Conservation (phyloP, 2,797 vertebrate genomes). For the Coendou prehensilis region DNA sequence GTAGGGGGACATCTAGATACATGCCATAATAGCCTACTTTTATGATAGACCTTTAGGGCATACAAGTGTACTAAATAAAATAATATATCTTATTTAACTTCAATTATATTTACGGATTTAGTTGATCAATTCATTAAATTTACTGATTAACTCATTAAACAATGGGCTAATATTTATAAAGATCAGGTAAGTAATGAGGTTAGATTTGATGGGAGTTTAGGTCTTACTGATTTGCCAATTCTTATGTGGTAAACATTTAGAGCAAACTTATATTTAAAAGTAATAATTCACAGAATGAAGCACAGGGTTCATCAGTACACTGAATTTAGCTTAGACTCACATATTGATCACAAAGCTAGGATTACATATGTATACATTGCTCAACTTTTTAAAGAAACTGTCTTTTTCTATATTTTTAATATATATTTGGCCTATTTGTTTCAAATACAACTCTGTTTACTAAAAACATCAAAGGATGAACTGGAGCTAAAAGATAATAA, state of each 20-base stretch:
- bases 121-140: not conserved
- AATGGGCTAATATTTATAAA: not conserved
- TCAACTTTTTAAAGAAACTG: not conserved
- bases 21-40: not conserved
- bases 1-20: not conserved
- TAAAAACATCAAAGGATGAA: not conserved
- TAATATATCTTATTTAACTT: not conserved
- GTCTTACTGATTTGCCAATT: not conserved
- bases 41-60: not conserved
- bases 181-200: not conserved
- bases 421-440: not conserved
- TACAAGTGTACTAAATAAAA: not conserved
- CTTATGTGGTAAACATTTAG: not conserved
- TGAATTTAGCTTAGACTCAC: not conserved
- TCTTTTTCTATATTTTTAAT: not conserved
- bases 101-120: not conserved
- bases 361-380: not conserved
- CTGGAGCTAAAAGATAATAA: not conserved
- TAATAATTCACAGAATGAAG: constrained; percentile 43
- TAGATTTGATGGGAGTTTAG: not conserved
- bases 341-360: not conserved
- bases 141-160: not conserved
- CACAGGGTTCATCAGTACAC: not conserved
- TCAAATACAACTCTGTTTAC: not conserved
- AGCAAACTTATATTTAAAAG: not conserved